Base-by-base conservation (phyloP, 1,140 invertebrate genomes). In the Oreohelix idahoensis region DNA sequence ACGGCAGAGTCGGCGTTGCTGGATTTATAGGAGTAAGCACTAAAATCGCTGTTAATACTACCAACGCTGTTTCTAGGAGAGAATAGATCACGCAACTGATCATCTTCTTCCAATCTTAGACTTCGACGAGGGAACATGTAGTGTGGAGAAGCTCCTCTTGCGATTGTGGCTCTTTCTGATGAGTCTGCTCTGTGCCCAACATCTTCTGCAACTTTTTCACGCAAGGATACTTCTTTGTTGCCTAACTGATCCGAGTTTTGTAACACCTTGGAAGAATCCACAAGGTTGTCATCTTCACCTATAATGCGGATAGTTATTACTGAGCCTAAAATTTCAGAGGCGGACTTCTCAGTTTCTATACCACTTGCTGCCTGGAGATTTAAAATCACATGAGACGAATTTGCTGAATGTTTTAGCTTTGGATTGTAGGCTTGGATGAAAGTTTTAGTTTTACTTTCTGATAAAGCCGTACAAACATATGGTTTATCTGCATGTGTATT, bases 1-100 rank as follows among this genome's bases (percentile, higher is more conserved):
- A 86, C 85, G 26, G 85, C 85, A 1, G 85, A 86, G 75, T 86
- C 85, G 4, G 85, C 75, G 49, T 84, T 86, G 80, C 85, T 86
- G 70, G 85, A 86, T 26, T 71, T 51, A n/a, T 49, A 53, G 20
- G 84, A 85, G n/a, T 70, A 35, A 63, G 71, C 51, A 77, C 85
- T 86, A 77, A 32, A n/a, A n/a, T 49, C 69, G 53, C 84, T 85
- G 75, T 79, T 79, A 20, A 76, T 51, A 73, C 63, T 66, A 1
- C 63, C 63, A 36, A 83, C 23, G 73, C 85, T 86, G 76, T 78
- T 86, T 26, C 85, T 70, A 17, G 83, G 85, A 23, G 79, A 81
- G 5, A 84, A 63, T 0, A 75, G 75, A 26, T 71, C 29, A 8
- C 63, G 74, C 11, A 53, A 29, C 13, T 1, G 1, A 15, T 53